Percentiles rank a stretch among this genome's conserved stretches.
phyloP scores from a whole-genome alignment of 1,140 invertebrate genomes.

The Delia radicum region DNA sequence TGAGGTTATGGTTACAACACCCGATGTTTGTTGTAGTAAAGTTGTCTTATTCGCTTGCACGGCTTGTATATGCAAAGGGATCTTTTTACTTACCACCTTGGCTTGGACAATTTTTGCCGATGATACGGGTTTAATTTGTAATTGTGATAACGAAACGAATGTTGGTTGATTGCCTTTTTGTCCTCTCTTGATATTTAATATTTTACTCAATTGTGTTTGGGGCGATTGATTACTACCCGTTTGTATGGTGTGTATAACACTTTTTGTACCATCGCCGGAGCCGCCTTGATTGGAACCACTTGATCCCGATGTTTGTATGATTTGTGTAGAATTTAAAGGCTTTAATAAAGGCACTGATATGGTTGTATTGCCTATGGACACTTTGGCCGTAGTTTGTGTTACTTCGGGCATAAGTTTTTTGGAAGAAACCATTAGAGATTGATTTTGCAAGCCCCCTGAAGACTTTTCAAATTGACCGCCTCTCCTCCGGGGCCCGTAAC shows the following conservation, averaged over 20 bases:
- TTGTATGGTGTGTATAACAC: slow-evolving; percentile 29
- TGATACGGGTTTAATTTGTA: slow-evolving; percentile 46
- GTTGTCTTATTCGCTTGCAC: slow-evolving; percentile 36
- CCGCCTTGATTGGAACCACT: neutral
- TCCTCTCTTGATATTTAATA: slow-evolving; percentile 41
- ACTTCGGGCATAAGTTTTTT: slow-evolving; percentile 44
- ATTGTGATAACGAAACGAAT: slow-evolving; percentile 45
- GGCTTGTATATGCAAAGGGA: slow-evolving; percentile 39
- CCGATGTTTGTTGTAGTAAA: slow-evolving; percentile 56
- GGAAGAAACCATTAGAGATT: slow-evolving; percentile 44
- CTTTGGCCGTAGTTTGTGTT: slow-evolving; percentile 54
- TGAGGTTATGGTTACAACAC: slow-evolving; percentile 53
- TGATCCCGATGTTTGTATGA: slow-evolving; percentile 32
- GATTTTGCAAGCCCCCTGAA: slow-evolving; percentile 25
- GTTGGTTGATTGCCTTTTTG: slow-evolving; percentile 43
- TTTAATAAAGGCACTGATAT: slow-evolving; percentile 65
- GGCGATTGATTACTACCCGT: slow-evolving; percentile 31
- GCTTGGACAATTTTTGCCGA: slow-evolving; percentile 48
- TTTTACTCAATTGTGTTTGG: slow-evolving; percentile 38
- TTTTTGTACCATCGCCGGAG: neutral
- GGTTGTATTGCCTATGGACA: slow-evolving; percentile 64
- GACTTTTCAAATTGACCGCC: neutral
- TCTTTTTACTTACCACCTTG: slow-evolving; percentile 48
- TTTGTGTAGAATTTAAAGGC: slow-evolving; percentile 44
- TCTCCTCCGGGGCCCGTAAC: neutral